phyloP scores from a whole-genome alignment of 2,888 invertebrate genomes.

The Psococerastis gibbosa region DNA sequence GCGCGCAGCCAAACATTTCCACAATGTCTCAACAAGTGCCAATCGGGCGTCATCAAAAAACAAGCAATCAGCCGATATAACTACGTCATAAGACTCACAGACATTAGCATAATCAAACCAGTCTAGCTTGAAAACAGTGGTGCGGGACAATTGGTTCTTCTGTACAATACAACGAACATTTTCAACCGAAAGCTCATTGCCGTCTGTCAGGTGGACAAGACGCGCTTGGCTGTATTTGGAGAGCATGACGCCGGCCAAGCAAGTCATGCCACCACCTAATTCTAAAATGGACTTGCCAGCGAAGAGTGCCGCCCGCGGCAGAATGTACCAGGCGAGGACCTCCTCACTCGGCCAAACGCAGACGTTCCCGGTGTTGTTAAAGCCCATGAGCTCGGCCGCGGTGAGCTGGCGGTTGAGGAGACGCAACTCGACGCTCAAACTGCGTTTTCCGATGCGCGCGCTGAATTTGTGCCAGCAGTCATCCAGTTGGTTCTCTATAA shows the following conservation, averaged over 20 bases:
- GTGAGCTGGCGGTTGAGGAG: slow-evolving; percentile 41
- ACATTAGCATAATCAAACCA: slow-evolving; percentile 26
- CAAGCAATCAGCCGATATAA: slow-evolving; percentile 60
- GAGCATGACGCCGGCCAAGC: slow-evolving; percentile 53
- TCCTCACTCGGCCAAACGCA: slow-evolving; percentile 68
- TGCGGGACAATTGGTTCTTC: slow-evolving; percentile 37
- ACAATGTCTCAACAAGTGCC: slow-evolving; percentile 46
- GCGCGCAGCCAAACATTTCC: slow-evolving; percentile 35
- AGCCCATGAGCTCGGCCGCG: slow-evolving; percentile 54
- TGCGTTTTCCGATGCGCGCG: slow-evolving; percentile 27
- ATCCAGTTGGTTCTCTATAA: neutral
- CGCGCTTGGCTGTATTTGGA: slow-evolving; percentile 45
- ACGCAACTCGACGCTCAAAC: slow-evolving; percentile 36
- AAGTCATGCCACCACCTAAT: slow-evolving; percentile 71
- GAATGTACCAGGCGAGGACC: slow-evolving; percentile 45
- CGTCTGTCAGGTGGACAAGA: slow-evolving; percentile 53
- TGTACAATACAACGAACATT: slow-evolving; percentile 47
- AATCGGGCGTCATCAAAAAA: slow-evolving; percentile 56
- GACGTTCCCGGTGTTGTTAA: slow-evolving; percentile 63
- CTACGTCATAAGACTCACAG: slow-evolving; percentile 37
- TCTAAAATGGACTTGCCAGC: slow-evolving; percentile 50
- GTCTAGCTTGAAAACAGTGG: slow-evolving; percentile 27
- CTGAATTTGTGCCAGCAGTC: slow-evolving; percentile 40
- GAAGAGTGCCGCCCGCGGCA: slow-evolving; percentile 43
- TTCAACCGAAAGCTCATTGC: slow-evolving; percentile 53